Conservation (phyloP, 2,113 vertebrate species). For the Zapornia atra region DNA sequence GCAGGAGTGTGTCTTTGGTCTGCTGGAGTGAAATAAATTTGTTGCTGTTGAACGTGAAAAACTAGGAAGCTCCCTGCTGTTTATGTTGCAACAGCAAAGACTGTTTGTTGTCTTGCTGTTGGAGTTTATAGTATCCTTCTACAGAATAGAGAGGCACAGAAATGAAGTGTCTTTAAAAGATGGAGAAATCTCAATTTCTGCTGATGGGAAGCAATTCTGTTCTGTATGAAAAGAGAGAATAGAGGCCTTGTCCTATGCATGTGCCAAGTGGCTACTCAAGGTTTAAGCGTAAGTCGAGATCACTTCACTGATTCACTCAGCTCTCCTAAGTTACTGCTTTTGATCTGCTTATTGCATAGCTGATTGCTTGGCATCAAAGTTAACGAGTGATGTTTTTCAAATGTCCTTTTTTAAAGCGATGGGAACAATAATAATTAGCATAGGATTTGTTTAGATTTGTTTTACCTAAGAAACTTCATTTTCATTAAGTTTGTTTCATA, state of each 20-base stretch:
- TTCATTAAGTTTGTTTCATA: not conserved
- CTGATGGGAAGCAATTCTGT: not conserved
- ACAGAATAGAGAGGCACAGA: accelerated
- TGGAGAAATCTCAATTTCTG: not conserved
- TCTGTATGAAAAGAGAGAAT: not conserved
- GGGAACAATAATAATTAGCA: not conserved
- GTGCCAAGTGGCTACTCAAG: not conserved
- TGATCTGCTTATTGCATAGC: not conserved
- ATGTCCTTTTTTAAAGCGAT: not conserved
- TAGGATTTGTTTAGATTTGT: not conserved
- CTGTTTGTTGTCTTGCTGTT: not conserved
- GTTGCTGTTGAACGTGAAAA: not conserved
- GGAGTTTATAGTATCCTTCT: not conserved
- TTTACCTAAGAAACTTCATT: not conserved
- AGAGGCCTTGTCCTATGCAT: not conserved
- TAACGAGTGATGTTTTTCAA: not conserved
- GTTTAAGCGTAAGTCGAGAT: not conserved
- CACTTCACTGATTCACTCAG: accelerated
- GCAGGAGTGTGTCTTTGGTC: not conserved
- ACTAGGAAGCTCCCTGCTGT: not conserved
- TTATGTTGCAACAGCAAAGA: not conserved
- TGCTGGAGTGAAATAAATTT: not conserved
- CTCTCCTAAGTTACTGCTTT: not conserved
- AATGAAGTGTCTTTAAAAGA: not conserved
- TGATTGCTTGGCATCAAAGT: not conserved